Evolutionary conservation across 1,140 invertebrate genomes (phyloP).

Genomic region (Elymnias hypermnestra): DNA sequence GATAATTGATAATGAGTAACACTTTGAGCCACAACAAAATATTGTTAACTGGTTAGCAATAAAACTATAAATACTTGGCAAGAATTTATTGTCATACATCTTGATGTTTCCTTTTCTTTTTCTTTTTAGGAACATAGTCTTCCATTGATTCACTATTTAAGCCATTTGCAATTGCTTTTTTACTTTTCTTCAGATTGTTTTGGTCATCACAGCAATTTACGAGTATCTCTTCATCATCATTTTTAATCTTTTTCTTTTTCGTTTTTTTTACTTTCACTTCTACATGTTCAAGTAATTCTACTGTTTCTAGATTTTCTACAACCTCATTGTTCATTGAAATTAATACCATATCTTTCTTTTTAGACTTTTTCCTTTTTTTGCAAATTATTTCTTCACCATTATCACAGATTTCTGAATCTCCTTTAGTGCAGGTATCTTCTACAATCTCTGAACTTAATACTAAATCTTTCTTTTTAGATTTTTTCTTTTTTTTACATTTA

Average conservation of each 20-base stretch:
- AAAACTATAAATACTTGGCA: too few relatives aligned
- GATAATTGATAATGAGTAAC: too few relatives aligned
- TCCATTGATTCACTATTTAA: conserved; percentile 14
- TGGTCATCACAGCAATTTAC: not conserved
- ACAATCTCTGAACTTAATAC: not conserved
- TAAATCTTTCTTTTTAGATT: conserved; percentile 23
- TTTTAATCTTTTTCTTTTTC: not conserved
- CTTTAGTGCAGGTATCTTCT: not conserved
- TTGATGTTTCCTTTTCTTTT: conserved; percentile 56
- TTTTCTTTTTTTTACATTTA: conserved; percentile 30
- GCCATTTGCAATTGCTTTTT: conserved; percentile 4
- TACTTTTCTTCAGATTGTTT: conserved; percentile 25
- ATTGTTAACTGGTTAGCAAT: too few relatives aligned
- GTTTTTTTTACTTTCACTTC: conserved; percentile 10
- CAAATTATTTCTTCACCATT: not conserved
- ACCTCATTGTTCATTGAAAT: not conserved
- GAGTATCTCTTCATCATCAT: not conserved
- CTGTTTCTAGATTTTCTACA: not conserved
- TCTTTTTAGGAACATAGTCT: conserved; percentile 46
- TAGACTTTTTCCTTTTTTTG: conserved; percentile 1
- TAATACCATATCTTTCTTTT: not conserved
- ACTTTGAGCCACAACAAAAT: too few relatives aligned
- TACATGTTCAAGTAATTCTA: not conserved
- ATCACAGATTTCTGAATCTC: not conserved
- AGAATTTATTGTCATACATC: conserved; percentile 1